A percentile compares a stretch with the other conserved stretches of the same genome.
phyloP scores from a whole-genome alignment of 2,888 invertebrate genomes.

The Dorcus parallelipipedus region DNA sequence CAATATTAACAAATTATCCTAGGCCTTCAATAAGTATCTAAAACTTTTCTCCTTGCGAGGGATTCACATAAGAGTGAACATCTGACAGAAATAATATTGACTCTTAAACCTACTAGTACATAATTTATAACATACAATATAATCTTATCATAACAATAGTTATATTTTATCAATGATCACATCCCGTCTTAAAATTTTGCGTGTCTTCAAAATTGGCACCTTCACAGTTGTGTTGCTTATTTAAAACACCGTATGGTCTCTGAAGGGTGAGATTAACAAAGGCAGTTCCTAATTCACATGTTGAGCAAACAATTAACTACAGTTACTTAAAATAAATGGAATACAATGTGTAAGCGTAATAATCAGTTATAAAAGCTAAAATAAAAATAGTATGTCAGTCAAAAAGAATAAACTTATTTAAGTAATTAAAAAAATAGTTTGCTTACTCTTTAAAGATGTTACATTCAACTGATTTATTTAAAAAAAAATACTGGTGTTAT shows the following conservation, averaged over 20 bases:
- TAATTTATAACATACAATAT: conserved; percentile 11
- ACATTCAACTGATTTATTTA: no score
- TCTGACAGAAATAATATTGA: neutral
- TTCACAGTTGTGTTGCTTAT: neutral
- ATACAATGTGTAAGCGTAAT: conserved; percentile 12
- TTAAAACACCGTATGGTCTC: no score
- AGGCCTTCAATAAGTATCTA: no score
- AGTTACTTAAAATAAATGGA: conserved; percentile 11
- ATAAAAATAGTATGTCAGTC: no score
- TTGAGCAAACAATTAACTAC: conserved; percentile 4
- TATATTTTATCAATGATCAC: neutral
- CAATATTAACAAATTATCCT: no score
- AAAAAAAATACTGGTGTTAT: no score
- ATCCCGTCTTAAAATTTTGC: neutral
- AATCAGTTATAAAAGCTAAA: neutral
- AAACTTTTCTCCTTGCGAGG: no score
- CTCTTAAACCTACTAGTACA: conserved; percentile 4
- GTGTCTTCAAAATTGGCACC: neutral
- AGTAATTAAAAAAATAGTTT: no score
- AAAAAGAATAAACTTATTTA: no score
- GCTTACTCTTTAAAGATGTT: no score
- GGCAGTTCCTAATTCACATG: conserved; percentile 5
- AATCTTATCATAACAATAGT: conserved; percentile 2
- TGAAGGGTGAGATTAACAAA: neutral
- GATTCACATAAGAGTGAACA: neutral